These are phyloP conservation scores for Platyura marginata DNA, from an alignment of 1,140 invertebrate species.

Conservation along the genomic window DNA sequence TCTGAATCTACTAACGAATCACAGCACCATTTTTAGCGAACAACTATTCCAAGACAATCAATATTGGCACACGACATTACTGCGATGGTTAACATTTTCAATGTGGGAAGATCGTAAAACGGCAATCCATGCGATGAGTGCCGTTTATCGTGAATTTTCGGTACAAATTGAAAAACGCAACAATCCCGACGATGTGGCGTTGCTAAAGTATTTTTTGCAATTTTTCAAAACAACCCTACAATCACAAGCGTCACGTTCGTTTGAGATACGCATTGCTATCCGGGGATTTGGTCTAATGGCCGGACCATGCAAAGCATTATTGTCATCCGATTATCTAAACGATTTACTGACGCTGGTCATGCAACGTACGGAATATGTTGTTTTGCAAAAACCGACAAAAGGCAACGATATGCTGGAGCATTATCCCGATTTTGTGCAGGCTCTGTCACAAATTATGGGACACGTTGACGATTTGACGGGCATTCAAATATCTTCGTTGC, in stretches of 20 bases:
- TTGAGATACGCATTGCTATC: conserved; percentile 16
- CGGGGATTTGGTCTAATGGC: conserved; percentile 19
- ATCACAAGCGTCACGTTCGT: not conserved
- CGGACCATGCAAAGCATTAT: conserved; percentile 9
- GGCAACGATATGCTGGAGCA: conserved; percentile 10
- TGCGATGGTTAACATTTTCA: conserved; percentile 5
- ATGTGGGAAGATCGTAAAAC: conserved; percentile 9
- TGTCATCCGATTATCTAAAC: conserved; percentile 9
- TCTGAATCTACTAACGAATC: conserved; percentile 10
- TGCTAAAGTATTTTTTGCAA: not conserved
- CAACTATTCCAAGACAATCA: conserved; percentile 15
- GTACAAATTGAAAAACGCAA: conserved; percentile 8
- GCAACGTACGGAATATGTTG: conserved; percentile 17
- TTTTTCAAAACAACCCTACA: not conserved
- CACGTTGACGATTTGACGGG: conserved; percentile 18
- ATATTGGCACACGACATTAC: conserved; percentile 15
- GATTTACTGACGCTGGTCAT: conserved; percentile 15
- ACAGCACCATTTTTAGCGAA: conserved; percentile 11
- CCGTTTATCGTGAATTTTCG: conserved; percentile 19
- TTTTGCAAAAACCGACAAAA: conserved; percentile 11
- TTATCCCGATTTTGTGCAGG: conserved; percentile 17
- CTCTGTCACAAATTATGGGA: conserved; percentile 21
- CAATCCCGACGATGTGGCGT: conserved; percentile 6
- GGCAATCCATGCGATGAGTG: conserved; percentile 13
- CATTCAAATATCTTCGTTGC: conserved; percentile 22